Evolutionary conservation across 2,113 vertebrate species (phyloP).

Genomic region (Triplophysa rosa): DNA sequence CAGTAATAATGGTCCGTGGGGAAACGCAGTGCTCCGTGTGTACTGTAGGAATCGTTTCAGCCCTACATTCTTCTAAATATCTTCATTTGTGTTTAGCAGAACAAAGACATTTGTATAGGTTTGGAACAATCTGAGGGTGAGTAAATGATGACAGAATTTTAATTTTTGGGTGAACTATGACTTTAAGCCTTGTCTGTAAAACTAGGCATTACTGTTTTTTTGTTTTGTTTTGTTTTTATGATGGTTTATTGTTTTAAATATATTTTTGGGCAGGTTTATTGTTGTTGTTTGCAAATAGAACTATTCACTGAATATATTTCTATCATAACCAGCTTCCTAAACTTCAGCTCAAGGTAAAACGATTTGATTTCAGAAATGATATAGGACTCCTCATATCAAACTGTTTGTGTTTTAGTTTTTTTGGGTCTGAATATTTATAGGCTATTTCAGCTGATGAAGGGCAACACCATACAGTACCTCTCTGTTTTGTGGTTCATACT

Average conservation of each 20-base stretch:
- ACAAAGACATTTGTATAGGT: not conserved
- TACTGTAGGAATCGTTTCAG: too few relatives aligned
- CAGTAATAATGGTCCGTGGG: too few relatives aligned
- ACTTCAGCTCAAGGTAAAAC: not conserved
- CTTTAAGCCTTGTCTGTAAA: too few relatives aligned
- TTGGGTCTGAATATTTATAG: slow-evolving; percentile 1
- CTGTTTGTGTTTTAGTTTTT: not conserved
- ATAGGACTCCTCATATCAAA: not conserved
- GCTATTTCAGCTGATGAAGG: slow-evolving; percentile 6
- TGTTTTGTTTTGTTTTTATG: not conserved
- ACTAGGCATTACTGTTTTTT: too few relatives aligned
- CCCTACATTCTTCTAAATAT: too few relatives aligned
- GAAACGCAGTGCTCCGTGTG: too few relatives aligned
- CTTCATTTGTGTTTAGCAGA: not conserved
- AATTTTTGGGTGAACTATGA: too few relatives aligned
- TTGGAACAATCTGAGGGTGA: too few relatives aligned
- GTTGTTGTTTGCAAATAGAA: slow-evolving; percentile 4
- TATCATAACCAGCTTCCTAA: slow-evolving; percentile 10
- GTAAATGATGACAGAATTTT: too few relatives aligned
- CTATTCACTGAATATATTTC: not conserved
- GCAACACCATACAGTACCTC: not conserved
- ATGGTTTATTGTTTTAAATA: not conserved
- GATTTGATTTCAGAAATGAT: slow-evolving; percentile 7
- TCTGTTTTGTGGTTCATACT: not conserved
- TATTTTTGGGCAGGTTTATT: slow-evolving; percentile 4